Conservation (phyloP, 2,113 vertebrate genomes). For the Gavia stellata region DNA sequence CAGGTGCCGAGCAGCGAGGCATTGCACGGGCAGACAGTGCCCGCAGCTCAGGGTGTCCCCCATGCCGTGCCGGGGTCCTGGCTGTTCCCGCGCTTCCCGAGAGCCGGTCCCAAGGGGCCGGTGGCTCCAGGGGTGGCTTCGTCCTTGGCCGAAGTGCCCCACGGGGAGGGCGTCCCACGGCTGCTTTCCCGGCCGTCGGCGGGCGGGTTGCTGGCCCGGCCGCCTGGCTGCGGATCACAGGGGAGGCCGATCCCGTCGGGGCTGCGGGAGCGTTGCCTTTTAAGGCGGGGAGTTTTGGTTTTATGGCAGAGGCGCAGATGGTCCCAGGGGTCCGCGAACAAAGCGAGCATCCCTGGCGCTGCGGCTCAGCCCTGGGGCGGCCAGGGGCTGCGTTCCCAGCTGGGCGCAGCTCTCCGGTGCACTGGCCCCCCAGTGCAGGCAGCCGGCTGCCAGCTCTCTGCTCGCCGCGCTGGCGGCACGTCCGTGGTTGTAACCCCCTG, state of each 20-base stretch:
- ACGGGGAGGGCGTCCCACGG: fast-evolving
- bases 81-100: fast-evolving
- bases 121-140: neutral
- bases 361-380: neutral
- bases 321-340: neutral
- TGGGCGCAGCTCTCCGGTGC: neutral
- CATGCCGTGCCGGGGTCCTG: fast-evolving
- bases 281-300: neutral
- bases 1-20: fast-evolving
- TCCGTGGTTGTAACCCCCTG: fast-evolving
- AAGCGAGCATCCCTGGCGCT: neutral
- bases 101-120: fast-evolving
- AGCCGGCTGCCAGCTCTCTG: neutral
- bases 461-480: fast-evolving
- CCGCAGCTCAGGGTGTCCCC: neutral
- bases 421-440: too few species aligned
- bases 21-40: neutral
- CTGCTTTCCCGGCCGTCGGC: neutral
- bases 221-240: neutral
- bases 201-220: neutral
- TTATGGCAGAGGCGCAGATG: neutral
- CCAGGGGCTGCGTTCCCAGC: neutral
- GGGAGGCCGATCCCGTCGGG: neutral
- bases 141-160: fast-evolving
- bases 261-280: neutral